Evolutionary conservation across 2,888 invertebrate genomes (phyloP), one percentile per base, ranked within the genome.

Genomic region (Ecdyonurus torrentis): DNA sequence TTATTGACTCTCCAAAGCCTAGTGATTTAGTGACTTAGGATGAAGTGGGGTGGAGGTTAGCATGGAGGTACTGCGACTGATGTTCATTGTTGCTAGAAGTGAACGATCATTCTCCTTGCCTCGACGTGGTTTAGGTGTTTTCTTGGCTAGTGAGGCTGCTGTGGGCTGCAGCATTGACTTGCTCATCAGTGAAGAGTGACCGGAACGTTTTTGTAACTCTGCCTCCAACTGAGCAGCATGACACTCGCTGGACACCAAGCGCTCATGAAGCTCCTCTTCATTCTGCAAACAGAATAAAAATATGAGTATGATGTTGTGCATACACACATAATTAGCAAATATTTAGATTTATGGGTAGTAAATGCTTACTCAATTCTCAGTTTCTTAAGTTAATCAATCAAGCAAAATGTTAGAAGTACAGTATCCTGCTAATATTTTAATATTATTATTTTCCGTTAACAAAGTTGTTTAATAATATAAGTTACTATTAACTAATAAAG

Each of bases 11-110:
- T n/a, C n/a, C n/a, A n/a, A n/a, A n/a, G n/a, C 37, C 15, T 15
- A 37, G 37, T 37, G 37, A 37, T 37, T 37, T 18, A 22, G 55
- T 5, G 55, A 55, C 22, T 55, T 55, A 7, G 19, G n/a, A n/a
- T 55, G 55, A n/a, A 55, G n/a, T 7, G 55, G 55, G 22, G 55
- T 55, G n/a, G 55, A 55, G 55, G 55, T 55, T n/a, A 55, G 55
- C n/a, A 55, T n/a, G 22, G 55, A 55, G 22, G 55, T 22, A 20
- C 19, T 55, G 55, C 55, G 55, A 22, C 55, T 55, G 7, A 55
- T 5, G n/a, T n/a, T 55, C 55, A 55, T n/a, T 7, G 55, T 7
- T 5, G 55, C 10, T n/a, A 55, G n/a, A 5, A 55, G 22, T 10
- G 55, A 55, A 7, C 55, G n/a, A 15, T 37, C 37, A 22, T 55